Evolutionary conservation across 2,113 vertebrate genomes (phyloP).

Genomic region (Trachemys scripta): DNA sequence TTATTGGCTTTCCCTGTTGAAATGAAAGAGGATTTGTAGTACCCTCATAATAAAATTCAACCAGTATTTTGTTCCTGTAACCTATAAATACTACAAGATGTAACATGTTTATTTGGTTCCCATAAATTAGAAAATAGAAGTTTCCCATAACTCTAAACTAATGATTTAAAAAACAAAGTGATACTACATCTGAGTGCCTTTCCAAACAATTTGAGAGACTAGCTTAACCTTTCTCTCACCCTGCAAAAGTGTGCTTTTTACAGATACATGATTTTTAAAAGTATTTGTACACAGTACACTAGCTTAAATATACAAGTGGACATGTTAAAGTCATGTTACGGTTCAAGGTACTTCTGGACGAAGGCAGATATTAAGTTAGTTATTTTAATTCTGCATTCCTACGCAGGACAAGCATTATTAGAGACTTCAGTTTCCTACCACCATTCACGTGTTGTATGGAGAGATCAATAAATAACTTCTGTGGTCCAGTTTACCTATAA

Average conservation of each 20-base stretch:
- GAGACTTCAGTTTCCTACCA: slow-evolving; percentile 63
- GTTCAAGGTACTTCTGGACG: slow-evolving; percentile 79
- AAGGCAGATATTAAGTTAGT: slow-evolving; percentile 71
- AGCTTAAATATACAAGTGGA: slow-evolving; percentile 70
- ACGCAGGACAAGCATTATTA: slow-evolving; percentile 62
- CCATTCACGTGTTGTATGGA: slow-evolving; percentile 33
- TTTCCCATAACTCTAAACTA: slow-evolving; percentile 65
- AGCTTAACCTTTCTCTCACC: slow-evolving; percentile 47
- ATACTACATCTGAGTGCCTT: slow-evolving; percentile 68
- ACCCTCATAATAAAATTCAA: slow-evolving; percentile 75
- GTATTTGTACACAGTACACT: slow-evolving; percentile 56
- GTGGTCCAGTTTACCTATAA: slow-evolving; percentile 73
- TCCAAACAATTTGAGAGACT: slow-evolving; percentile 51
- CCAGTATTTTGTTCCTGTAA: slow-evolving; percentile 72
- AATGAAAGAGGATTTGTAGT: slow-evolving; percentile 69
- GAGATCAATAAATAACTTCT: slow-evolving; percentile 73
- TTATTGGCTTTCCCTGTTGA: slow-evolving; percentile 54
- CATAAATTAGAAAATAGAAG: slow-evolving; percentile 80
- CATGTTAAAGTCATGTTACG: slow-evolving; percentile 71
- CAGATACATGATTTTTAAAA: slow-evolving; percentile 64
- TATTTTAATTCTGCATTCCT: slow-evolving; percentile 69
- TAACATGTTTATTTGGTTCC: slow-evolving; percentile 76
- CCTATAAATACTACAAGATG: slow-evolving; percentile 75
- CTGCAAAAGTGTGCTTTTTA: slow-evolving; percentile 82
- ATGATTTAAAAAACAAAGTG: slow-evolving; percentile 62